phyloP scores from a whole-genome alignment of 2,113 vertebrate species.

The Orycteropus afer region DNA sequence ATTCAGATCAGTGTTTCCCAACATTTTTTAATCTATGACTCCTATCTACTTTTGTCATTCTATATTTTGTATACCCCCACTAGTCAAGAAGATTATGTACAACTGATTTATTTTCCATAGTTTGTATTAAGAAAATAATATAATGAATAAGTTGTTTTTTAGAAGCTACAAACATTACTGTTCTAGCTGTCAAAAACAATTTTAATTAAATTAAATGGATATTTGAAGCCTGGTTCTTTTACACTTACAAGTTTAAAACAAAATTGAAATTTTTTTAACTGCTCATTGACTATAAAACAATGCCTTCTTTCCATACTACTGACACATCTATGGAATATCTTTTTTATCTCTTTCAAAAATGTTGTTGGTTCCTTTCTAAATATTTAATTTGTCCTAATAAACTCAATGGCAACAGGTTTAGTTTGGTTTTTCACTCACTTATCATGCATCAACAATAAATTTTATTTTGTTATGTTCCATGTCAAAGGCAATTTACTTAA shows the following conservation, averaged over 20 bases:
- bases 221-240: conserved; percentile 23
- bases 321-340: not conserved
- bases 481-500: conserved; percentile 49
- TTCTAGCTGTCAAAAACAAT: not conserved
- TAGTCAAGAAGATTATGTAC: conserved; percentile 16
- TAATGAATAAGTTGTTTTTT: not conserved
- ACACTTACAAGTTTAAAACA: conserved; percentile 11
- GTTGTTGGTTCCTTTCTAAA: conserved; percentile 16
- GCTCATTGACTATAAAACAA: conserved; percentile 27
- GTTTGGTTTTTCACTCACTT: not conserved
- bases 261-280: conserved; percentile 3
- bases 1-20: not conserved
- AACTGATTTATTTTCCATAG: not conserved
- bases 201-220: conserved; percentile 44
- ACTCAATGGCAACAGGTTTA: not conserved
- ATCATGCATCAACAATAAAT: not conserved
- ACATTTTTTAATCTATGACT: not conserved
- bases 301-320: not conserved
- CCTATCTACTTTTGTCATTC: not conserved
- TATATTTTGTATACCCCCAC: not conserved
- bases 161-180: conserved; percentile 11
- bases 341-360: conserved; percentile 23
- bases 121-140: not conserved
- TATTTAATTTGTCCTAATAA: not conserved
- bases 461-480: conserved; percentile 31